Evolutionary conservation across 92 coral and sea anemone species (phyloP), one percentile per base, ranked within the genome.

Genomic region (Porites evermanni): DNA sequence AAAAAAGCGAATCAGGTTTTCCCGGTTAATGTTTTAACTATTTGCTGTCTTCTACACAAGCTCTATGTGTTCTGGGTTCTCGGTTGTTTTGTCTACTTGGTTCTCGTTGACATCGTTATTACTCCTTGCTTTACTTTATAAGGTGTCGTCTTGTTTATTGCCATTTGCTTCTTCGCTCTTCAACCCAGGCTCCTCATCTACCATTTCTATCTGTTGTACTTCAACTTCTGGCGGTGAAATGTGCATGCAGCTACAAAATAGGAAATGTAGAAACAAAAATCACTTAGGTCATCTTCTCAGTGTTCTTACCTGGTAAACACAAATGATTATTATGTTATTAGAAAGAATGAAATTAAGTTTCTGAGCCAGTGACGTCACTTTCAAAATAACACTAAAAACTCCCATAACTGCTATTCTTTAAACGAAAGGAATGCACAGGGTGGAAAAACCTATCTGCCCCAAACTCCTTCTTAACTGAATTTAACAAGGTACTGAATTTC

Each of bases 31-130:
- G 17, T 74, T 16, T 7, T 77, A 60, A 26, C n/a, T 16, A 6
- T 80, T 53, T 64, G 84, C 17, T 53, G 69, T 32, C 17, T 81
- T 54, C 47, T 38, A 6, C 26, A 81, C n/a, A 11, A 70, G 38
- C 54, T 80, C 65, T 3, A 53, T 14, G 2, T 10, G 11, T 3
- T 79, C 73, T 51, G 65, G 14, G 65, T 14, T 14, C 2, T 13
- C 6, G 12, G 0, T 17, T 16, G 38, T 2, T 8, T 24, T 67
- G 2, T 20, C 26, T 8, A 53, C 54, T 53, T 20, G 67, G 19
- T 54, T 54, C 12, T 69, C 18, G 76, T 53, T 53, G 38, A 53
- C 74, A 8, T 56, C 38, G 54, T 6, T 14, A 52, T 23, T 23
- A 0, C 13, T 68, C 18, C 14, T 10, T 16, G 53, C 14, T 53